Evolutionary conservation across 53 echinoderm and acorn worm genomes (phyloP).

Genomic region (Echinometra lucunter): DNA sequence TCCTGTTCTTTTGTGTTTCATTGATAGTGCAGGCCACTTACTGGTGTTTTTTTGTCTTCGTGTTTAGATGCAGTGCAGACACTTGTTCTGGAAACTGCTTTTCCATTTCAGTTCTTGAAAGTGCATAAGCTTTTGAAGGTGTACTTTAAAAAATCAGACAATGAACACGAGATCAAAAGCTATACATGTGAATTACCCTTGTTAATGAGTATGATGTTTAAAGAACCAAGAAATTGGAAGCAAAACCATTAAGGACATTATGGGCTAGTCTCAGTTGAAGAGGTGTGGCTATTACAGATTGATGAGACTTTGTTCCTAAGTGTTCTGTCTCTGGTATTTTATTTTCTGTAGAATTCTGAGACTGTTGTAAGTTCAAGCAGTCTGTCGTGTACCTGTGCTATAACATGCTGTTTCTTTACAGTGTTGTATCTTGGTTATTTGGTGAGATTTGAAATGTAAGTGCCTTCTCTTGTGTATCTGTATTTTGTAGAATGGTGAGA

Average conservation of each 20-base stretch:
- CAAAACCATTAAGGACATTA: too few relatives aligned
- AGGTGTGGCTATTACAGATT: too few relatives aligned
- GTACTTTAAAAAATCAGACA: neutral
- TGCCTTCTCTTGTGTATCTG: constrained; percentile 1
- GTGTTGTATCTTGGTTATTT: neutral
- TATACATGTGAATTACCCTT: neutral
- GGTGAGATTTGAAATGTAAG: neutral
- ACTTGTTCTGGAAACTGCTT: neutral
- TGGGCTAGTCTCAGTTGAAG: too few relatives aligned
- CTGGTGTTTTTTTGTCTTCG: neutral
- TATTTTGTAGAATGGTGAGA: constrained; percentile 14
- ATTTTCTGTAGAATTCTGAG: neutral
- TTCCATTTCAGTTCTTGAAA: neutral
- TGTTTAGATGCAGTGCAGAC: neutral
- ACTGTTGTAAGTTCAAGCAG: neutral
- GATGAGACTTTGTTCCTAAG: too few relatives aligned
- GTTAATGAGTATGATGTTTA: too few relatives aligned
- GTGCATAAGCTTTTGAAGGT: neutral
- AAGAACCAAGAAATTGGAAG: too few relatives aligned
- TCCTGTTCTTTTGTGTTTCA: neutral
- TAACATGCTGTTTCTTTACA: too few relatives aligned
- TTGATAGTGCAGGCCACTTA: neutral
- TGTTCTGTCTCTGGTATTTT: too few relatives aligned
- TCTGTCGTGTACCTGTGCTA: too few relatives aligned
- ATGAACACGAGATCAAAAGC: too few relatives aligned